Conservation (phyloP, 2,797 vertebrate species). For the Sorex maritimensis region DNA sequence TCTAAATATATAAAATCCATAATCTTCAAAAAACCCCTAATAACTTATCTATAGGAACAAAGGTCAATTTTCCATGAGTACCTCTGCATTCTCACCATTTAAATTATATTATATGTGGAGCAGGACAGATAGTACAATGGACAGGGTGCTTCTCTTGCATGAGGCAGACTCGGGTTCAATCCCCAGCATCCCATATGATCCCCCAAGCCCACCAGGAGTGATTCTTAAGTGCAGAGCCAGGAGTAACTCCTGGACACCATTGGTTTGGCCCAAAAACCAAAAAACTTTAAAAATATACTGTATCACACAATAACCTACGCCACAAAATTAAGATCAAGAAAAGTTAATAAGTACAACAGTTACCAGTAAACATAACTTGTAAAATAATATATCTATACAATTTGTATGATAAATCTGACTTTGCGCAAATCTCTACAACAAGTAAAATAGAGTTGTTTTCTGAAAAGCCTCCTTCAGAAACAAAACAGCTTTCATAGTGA, state of each 20-base stretch:
- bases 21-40: constrained; percentile 60
- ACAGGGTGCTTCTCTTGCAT: too few relatives aligned
- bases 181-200: too few relatives aligned
- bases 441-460: constrained; percentile 43
- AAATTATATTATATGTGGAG: background rate
- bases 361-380: constrained; percentile 39
- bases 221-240: too few relatives aligned
- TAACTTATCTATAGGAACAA: constrained; percentile 47
- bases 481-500: constrained; percentile 38
- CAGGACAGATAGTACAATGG: too few relatives aligned
- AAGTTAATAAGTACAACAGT: background rate
- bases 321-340: constrained; percentile 50
- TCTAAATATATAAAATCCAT: constrained; percentile 59
- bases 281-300: background rate
- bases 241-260: too few relatives aligned
- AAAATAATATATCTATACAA: constrained; percentile 15
- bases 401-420: constrained; percentile 5
- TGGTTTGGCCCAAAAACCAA: too few relatives aligned
- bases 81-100: constrained; percentile 60
- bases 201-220: too few relatives aligned
- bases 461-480: constrained; percentile 53
- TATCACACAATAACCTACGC: background rate
- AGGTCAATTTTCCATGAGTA: background rate
- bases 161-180: too few relatives aligned
- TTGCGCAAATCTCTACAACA: constrained; percentile 39